phyloP scores from a whole-genome alignment of 2,888 invertebrate species.

The Ectobius pallidus region DNA sequence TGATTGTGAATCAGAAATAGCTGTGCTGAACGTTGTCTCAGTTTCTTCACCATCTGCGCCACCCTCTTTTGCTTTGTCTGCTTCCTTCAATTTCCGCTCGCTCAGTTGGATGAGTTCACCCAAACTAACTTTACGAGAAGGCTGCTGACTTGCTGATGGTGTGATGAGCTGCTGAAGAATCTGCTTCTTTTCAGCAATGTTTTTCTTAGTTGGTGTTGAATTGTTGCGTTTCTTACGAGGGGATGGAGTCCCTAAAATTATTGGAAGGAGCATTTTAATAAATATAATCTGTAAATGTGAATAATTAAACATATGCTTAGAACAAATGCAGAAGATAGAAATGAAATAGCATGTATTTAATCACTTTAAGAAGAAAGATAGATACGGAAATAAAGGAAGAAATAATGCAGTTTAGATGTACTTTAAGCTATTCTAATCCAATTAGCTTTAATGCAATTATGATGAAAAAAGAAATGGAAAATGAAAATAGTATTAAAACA shows the following conservation, averaged over 20 bases:
- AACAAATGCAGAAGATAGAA: background rate
- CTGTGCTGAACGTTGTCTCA: slow-evolving; percentile 58
- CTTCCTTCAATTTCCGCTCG: slow-evolving; percentile 62
- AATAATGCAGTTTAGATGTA: no score
- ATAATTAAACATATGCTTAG: background rate
- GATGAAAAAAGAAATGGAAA: no score
- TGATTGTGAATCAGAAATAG: background rate
- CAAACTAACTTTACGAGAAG: slow-evolving; percentile 69
- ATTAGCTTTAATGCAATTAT: no score
- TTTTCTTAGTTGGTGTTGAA: slow-evolving; percentile 78
- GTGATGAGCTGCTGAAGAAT: slow-evolving; percentile 78
- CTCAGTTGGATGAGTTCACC: slow-evolving; percentile 77
- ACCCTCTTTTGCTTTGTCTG: slow-evolving; percentile 53
- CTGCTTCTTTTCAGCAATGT: slow-evolving; percentile 77
- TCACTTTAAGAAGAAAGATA: no score
- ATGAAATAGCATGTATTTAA: background rate
- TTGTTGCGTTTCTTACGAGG: slow-evolving; percentile 80
- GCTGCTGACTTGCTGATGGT: slow-evolving; percentile 68
- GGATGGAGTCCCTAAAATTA: slow-evolving; percentile 70
- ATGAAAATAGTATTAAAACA: no score
- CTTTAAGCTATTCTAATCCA: no score
- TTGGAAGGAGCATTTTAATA: no score
- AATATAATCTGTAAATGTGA: no score
- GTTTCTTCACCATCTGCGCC: slow-evolving; percentile 50
- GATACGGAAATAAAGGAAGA: no score